A percentile compares a stretch with the other conserved stretches of the same genome.
These are phyloP conservation scores for Hippopotamyrus pictus DNA, from an alignment of 2,797 vertebrate species.

Conservation along the genomic window DNA sequence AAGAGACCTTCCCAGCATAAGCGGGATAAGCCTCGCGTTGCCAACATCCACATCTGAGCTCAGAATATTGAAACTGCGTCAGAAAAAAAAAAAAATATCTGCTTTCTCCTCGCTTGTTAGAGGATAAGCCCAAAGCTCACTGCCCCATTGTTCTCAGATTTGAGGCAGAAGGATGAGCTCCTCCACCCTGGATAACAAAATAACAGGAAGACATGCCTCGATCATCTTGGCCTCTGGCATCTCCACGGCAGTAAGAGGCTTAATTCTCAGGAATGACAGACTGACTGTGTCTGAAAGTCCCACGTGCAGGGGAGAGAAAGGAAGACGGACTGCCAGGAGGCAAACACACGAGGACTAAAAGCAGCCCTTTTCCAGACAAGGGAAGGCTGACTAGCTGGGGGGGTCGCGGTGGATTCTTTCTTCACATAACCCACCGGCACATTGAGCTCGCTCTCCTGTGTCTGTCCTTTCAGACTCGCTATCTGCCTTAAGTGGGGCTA, in stretches of 20 bases:
- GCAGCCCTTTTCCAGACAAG: neutral
- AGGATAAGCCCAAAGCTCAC: neutral
- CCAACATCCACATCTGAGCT: constrained; percentile 13
- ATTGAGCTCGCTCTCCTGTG: neutral
- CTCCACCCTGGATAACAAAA: neutral
- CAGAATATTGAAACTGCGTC: neutral
- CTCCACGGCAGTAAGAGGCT: neutral
- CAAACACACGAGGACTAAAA: neutral
- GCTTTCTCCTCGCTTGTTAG: neutral
- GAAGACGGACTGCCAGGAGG: neutral
- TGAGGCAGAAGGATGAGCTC: neutral
- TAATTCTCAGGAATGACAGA: constrained; percentile 7
- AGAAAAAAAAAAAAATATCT: neutral
- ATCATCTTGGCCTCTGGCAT: neutral
- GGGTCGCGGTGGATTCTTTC: neutral
- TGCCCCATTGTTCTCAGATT: neutral
- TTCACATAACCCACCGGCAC: neutral
- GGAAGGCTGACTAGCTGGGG: neutral
- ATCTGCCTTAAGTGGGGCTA: neutral
- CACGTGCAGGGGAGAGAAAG: neutral
- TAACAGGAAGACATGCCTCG: neutral
- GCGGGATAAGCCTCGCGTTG: neutral
- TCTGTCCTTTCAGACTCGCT: neutral
- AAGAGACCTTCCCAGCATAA: neutral
- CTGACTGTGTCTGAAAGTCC: neutral